Conservation (phyloP, 1,140 invertebrate genomes). For the Cyclargus thomasi region DNA sequence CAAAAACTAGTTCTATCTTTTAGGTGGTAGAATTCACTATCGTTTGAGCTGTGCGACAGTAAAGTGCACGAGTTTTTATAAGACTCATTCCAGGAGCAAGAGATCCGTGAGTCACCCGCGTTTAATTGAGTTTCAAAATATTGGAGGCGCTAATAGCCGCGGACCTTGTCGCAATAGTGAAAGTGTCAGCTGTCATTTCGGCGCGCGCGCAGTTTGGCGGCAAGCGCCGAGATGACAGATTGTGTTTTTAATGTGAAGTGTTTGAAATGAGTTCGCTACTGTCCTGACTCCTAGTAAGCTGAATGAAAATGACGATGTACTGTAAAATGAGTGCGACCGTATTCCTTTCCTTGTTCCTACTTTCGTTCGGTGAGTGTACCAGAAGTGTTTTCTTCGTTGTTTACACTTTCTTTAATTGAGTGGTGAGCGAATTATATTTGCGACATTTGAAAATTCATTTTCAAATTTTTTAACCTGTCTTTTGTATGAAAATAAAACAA, state of each 20-base stretch:
- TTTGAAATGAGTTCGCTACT: slow-evolving; percentile 24
- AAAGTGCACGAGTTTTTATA: neutral
- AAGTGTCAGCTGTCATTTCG: slow-evolving; percentile 41
- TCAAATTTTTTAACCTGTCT: too few relatives aligned
- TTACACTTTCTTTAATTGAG: neutral
- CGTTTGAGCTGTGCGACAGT: neutral
- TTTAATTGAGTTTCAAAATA: neutral
- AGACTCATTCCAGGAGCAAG: neutral
- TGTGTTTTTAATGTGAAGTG: slow-evolving; percentile 32
- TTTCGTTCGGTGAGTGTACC: slow-evolving; percentile 45
- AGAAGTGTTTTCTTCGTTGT: neutral
- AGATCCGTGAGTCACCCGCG: neutral
- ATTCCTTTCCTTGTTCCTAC: slow-evolving; percentile 36
- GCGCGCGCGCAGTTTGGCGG: slow-evolving; percentile 53
- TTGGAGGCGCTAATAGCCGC: neutral
- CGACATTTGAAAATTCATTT: too few relatives aligned
- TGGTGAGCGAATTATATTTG: neutral
- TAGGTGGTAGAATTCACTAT: neutral
- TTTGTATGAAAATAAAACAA: too few relatives aligned
- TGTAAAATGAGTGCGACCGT: slow-evolving; percentile 37
- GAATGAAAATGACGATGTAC: slow-evolving; percentile 4
- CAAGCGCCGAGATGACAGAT: slow-evolving; percentile 43
- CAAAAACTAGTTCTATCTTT: neutral
- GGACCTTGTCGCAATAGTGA: slow-evolving; percentile 46
- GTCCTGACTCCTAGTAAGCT: neutral